Conservation (phyloP, 2,113 vertebrate species). For the Rattus norvegicus region DNA sequence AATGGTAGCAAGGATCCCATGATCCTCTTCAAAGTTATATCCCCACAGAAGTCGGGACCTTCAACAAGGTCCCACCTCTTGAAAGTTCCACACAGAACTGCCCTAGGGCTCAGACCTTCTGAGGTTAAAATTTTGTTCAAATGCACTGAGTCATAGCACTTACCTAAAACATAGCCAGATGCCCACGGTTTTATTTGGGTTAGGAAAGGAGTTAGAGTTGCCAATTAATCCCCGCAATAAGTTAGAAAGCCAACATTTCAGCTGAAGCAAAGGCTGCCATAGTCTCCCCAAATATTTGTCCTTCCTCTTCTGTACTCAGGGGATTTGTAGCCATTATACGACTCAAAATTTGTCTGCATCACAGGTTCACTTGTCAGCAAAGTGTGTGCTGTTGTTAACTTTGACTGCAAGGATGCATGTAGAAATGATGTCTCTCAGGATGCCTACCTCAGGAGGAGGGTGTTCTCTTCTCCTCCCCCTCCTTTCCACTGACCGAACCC, state of each 20-base stretch:
- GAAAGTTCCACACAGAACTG: background rate
- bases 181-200: background rate
- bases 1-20: background rate
- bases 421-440: background rate
- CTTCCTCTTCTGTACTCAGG: background rate
- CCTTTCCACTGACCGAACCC: background rate
- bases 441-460: background rate
- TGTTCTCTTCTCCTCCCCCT: background rate
- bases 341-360: background rate
- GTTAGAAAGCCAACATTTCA: constrained; percentile 21
- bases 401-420: background rate
- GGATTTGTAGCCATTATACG: background rate
- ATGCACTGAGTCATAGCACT: background rate
- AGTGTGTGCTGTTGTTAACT: background rate
- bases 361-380: background rate
- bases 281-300: background rate
- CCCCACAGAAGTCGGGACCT: background rate
- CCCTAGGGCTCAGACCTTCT: background rate
- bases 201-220: background rate
- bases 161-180: background rate
- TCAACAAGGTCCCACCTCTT: background rate
- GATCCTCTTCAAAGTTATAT: background rate
- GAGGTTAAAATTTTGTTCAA: background rate
- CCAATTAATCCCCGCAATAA: background rate
- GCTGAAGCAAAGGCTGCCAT: background rate